A percentile compares a stretch with the other conserved stretches of the same genome.
phyloP scores from a whole-genome alignment of 2,113 vertebrate genomes.

The Caracal caracal region DNA sequence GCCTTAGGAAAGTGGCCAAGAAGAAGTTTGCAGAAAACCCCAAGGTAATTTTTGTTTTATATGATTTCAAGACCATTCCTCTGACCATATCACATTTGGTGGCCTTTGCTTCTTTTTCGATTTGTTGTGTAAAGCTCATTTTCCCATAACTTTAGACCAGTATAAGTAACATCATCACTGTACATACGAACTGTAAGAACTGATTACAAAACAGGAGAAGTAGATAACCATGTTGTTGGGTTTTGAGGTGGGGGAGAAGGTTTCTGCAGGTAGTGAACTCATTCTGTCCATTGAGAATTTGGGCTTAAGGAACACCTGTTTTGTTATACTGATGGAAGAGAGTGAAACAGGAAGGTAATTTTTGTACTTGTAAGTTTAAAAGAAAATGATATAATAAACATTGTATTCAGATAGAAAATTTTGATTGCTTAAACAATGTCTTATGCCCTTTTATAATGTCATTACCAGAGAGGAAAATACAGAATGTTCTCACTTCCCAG shows the following conservation, averaged over 20 bases:
- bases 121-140: neutral
- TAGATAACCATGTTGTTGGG: neutral
- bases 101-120: neutral
- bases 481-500: neutral
- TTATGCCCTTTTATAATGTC: neutral
- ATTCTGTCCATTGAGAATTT: neutral
- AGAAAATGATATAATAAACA: neutral
- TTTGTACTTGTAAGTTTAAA: neutral
- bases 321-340: neutral
- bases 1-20: conserved; percentile 93
- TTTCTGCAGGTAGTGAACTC: neutral
- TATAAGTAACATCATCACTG: neutral
- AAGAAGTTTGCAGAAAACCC: conserved; percentile 97
- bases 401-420: neutral
- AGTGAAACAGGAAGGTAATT: neutral
- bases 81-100: neutral
- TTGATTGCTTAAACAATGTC: neutral
- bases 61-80: neutral
- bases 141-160: neutral
- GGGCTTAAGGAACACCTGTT: neutral
- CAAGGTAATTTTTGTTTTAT: conserved; percentile 85
- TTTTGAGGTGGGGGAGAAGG: neutral
- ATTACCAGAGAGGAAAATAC: no score
- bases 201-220: neutral
- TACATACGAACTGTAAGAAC: no score